These are phyloP conservation scores for Acromyrmex heyeri DNA, from an alignment of 1,140 invertebrate species.

Conservation along the genomic window DNA sequence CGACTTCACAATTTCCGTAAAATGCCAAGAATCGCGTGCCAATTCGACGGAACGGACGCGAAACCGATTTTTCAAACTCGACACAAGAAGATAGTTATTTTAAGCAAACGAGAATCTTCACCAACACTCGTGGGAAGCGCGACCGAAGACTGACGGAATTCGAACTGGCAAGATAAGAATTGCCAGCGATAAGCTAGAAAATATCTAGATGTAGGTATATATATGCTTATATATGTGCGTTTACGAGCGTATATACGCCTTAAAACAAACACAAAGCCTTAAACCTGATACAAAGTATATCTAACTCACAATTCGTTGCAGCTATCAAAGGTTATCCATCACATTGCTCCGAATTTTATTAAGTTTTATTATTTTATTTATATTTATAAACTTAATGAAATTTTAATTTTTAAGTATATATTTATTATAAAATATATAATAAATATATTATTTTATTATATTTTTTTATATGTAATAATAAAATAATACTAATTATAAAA, in stretches of 20 bases:
- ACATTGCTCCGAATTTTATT: background rate
- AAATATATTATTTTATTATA: too few relatives aligned
- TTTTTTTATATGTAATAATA: too few relatives aligned
- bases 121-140: constrained; percentile 10
- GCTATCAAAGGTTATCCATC: background rate
- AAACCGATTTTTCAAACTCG: background rate
- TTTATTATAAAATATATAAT: too few relatives aligned
- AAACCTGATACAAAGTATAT: background rate
- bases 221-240: background rate
- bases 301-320: background rate
- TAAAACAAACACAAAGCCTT: background rate
- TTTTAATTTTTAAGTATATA: too few relatives aligned
- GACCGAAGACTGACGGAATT: constrained; percentile 54
- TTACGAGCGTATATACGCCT: background rate
- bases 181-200: constrained; percentile 62
- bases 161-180: constrained; percentile 67
- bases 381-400: too few relatives aligned
- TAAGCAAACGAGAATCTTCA: background rate
- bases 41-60: background rate
- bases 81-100: background rate
- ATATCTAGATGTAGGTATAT: constrained; percentile 57
- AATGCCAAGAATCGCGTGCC: background rate
- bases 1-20: constrained; percentile 1
- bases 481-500: too few relatives aligned
- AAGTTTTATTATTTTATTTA: background rate